Evolutionary conservation across 1,140 invertebrate species (phyloP), one percentile per base, ranked within the genome.

Genomic region (Gerris buenoi): DNA sequence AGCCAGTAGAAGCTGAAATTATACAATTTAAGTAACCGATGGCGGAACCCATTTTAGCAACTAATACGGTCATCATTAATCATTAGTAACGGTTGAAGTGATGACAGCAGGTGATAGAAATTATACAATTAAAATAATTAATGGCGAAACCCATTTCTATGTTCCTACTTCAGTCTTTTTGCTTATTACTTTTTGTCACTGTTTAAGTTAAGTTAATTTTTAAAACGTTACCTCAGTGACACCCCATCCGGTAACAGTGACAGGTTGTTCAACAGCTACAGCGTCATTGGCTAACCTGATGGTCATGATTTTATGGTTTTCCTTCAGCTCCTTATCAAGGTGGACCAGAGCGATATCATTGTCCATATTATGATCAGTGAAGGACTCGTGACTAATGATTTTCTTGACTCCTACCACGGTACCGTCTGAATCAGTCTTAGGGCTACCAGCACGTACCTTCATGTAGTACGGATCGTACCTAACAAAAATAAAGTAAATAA

Each of bases 201-300:
- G n/a, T n/a, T n/a, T n/a, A n/a, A n/a, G n/a, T n/a, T n/a, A n/a
- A n/a, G n/a, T n/a, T n/a, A n/a, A n/a, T n/a, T n/a, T n/a, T n/a
- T n/a, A n/a, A n/a, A n/a, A n/a, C n/a, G n/a, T n/a, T 25, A 64
- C 63, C 14, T 23, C 26, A 27, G 25, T 22, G 14, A 26, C 23
- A 2, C 63, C 63, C 63, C 63, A 64, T 25, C 63, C 63, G 22
- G 27, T 27, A 22, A 64, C 23, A 25, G 63, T 64, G 23, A 27
- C 27, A 10, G 2, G 25, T 27, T 25, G 63, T 13, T 10, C 18
- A 22, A 10, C 27, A 22, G 10, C 13, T 10, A 64, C 27, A 13
- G 63, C 23, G 26, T 64, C 63, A 10, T 64, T 25, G 63, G 63
- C 63, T 22, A 64, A 22, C 27, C 27, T 2, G 63, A 64, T 64